These are phyloP conservation scores for Coelopa pilipes DNA, from an alignment of 2,888 invertebrate species.

Conservation along the genomic window DNA sequence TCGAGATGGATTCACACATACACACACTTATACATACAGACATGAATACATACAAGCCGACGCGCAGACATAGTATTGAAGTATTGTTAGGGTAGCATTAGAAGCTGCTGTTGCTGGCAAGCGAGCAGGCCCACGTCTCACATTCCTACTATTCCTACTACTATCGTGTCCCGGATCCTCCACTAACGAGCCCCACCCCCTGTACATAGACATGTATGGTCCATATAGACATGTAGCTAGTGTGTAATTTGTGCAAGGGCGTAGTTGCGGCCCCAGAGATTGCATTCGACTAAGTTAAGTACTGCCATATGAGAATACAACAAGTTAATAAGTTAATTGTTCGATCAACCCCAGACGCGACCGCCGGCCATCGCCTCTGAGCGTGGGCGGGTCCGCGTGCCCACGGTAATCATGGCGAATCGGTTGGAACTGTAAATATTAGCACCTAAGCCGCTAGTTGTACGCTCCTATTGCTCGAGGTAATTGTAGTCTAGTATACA, in stretches of 20 bases:
- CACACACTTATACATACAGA: not conserved
- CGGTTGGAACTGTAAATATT: conserved; percentile 11
- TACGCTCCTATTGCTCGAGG: too few relatives aligned
- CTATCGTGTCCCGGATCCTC: not conserved
- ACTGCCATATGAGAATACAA: not conserved
- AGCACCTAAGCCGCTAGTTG: not conserved
- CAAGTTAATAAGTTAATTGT: not conserved
- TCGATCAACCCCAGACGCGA: not conserved
- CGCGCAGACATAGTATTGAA: not conserved
- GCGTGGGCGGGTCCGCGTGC: too few relatives aligned
- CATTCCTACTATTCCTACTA: conserved; percentile 25
- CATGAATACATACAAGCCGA: not conserved
- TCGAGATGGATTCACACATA: not conserved
- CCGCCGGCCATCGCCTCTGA: not conserved
- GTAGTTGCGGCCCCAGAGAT: not conserved
- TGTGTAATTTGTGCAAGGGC: too few relatives aligned
- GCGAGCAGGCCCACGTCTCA: not conserved
- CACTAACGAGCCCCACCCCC: too few relatives aligned
- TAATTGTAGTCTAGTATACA: conserved; percentile 23
- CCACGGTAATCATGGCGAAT: too few relatives aligned
- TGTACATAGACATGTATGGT: too few relatives aligned
- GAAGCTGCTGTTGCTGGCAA: not conserved
- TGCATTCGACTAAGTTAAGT: not conserved
- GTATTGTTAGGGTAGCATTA: not conserved
- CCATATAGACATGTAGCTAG: too few relatives aligned